These are phyloP conservation scores for Drosophila nasuta DNA, from an alignment of 1,140 invertebrate genomes.

Conservation along the genomic window DNA sequence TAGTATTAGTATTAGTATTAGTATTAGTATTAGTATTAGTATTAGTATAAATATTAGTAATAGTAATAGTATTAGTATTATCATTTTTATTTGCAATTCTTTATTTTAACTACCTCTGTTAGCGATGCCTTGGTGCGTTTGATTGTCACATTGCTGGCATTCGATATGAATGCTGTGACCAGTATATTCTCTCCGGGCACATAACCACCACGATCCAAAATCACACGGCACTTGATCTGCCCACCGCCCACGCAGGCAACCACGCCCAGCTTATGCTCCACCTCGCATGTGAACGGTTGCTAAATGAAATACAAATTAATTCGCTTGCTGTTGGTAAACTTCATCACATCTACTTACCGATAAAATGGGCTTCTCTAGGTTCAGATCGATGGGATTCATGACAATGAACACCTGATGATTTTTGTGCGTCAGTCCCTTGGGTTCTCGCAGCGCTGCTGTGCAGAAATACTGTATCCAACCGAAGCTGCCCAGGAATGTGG, in stretches of 20 bases:
- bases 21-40: neutral
- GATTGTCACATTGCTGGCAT: conserved; percentile 92
- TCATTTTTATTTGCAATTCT: neutral
- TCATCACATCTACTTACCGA: conserved; percentile 85
- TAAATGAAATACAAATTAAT: conserved; percentile 79
- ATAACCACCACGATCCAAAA: conserved; percentile 95
- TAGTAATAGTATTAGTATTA: too few species aligned
- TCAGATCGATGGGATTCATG: conserved; percentile 97
- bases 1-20: too few species aligned
- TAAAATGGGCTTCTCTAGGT: conserved; percentile 94
- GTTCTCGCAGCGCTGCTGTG: conserved; percentile 95
- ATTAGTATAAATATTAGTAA: too few species aligned
- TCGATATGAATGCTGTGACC: conserved; percentile 93
- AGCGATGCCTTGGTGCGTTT: conserved; percentile 91
- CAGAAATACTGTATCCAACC: conserved; percentile 98
- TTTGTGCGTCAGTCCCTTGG: conserved; percentile 95
- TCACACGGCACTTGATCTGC: conserved; percentile 92
- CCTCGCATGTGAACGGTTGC: conserved; percentile 96
- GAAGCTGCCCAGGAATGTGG: conserved; percentile 96
- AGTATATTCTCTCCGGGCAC: conserved; percentile 96
- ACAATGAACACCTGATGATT: conserved; percentile 98
- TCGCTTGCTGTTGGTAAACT: neutral
- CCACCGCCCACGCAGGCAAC: conserved; percentile 92
- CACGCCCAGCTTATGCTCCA: conserved; percentile 94
- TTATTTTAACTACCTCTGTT: conserved; percentile 88